Conservation (phyloP, 2,888 invertebrate genomes). For the Machimus rusticus region DNA sequence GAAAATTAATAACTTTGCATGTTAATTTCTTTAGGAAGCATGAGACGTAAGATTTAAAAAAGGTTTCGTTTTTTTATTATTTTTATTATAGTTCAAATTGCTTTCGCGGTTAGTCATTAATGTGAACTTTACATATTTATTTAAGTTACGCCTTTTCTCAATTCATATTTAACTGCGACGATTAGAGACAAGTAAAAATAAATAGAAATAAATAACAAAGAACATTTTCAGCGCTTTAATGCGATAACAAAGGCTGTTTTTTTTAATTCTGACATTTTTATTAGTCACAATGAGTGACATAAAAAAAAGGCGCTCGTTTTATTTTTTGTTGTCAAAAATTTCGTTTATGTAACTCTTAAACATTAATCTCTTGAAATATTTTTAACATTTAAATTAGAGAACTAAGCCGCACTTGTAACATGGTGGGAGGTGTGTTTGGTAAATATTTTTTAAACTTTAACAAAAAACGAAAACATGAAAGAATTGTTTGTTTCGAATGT, state of each 20-base stretch:
- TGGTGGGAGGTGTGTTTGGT: background rate
- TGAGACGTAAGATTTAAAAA: no score
- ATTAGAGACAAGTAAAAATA: background rate
- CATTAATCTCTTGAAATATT: background rate
- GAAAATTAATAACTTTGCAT: no score
- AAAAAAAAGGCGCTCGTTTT: background rate
- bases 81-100: background rate
- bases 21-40: no score
- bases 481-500: background rate
- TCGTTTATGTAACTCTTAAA: background rate
- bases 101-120: background rate
- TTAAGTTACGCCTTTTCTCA: background rate
- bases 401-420: background rate
- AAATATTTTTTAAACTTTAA: background rate
- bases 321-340: background rate
- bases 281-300: background rate
- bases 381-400: background rate
- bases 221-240: background rate
- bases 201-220: background rate
- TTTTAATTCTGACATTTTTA: background rate
- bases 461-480: background rate
- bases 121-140: background rate
- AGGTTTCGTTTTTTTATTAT: no score
- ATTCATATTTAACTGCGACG: background rate
- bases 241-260: background rate